Conservation (phyloP, 2,888 invertebrate genomes). For the Phortica okadai region DNA sequence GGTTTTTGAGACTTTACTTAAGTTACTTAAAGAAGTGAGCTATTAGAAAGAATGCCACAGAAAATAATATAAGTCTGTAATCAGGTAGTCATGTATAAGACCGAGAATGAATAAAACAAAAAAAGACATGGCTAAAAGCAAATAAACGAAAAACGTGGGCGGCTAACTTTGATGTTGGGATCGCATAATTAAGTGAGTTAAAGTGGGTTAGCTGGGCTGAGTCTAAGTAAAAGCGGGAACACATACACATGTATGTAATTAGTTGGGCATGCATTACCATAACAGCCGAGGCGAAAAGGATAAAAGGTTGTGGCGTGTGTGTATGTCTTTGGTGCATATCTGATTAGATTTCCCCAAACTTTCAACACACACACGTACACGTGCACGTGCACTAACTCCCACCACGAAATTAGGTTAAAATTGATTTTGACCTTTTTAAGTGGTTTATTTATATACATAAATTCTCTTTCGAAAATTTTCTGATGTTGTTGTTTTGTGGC, state of each 20-base stretch:
- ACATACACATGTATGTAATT: neutral
- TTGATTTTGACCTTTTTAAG: conserved; percentile 13
- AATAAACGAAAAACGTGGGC: too few species aligned
- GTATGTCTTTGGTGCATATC: neutral
- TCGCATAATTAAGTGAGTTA: too few species aligned
- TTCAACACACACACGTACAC: neutral
- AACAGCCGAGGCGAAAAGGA: neutral
- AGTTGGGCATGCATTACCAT: neutral
- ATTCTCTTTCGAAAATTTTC: neutral
- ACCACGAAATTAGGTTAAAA: conserved; percentile 17
- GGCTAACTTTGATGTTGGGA: too few species aligned
- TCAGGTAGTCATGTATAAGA: too few species aligned
- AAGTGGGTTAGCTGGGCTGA: too few species aligned
- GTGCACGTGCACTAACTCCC: conserved; percentile 1
- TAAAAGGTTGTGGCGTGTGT: neutral
- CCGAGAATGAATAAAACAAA: too few species aligned
- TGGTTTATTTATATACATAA: neutral
- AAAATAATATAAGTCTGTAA: too few species aligned
- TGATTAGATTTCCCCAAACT: conserved; percentile 14
- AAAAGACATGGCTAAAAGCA: too few species aligned
- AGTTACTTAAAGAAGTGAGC: too few species aligned
- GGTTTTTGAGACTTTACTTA: too few species aligned
- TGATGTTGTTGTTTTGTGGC: neutral
- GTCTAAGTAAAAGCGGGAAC: neutral
- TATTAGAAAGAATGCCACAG: too few species aligned